These are phyloP conservation scores for Cephus runcator DNA, from an alignment of 2,888 invertebrate genomes.

Conservation along the genomic window DNA sequence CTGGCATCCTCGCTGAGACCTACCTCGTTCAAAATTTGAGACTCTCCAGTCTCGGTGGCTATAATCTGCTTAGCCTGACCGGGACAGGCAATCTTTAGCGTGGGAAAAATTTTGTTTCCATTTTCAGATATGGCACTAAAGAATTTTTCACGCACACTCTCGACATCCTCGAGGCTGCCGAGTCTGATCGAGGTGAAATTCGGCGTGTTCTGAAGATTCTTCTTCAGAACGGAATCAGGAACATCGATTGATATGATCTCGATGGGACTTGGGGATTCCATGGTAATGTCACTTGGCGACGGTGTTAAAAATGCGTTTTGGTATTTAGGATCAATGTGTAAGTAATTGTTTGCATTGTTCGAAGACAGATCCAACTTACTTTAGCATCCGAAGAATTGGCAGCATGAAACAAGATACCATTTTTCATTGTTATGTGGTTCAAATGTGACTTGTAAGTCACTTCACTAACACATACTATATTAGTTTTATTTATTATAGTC, in stretches of 20 bases:
- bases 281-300: constrained; percentile 69
- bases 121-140: constrained; percentile 51
- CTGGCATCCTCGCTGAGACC: constrained; percentile 31
- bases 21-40: constrained; percentile 57
- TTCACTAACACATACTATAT: neutral
- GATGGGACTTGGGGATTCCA: constrained; percentile 68
- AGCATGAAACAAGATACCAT: constrained; percentile 54
- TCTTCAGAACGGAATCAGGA: constrained; percentile 49
- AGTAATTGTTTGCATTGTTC: constrained; percentile 52
- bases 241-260: constrained; percentile 52
- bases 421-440: constrained; percentile 20
- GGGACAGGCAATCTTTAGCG: constrained; percentile 68
- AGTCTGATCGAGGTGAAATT: constrained; percentile 17
- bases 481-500: neutral
- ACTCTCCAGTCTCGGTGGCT: constrained; percentile 53
- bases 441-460: neutral
- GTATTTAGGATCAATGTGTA: constrained; percentile 53
- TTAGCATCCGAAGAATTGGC: constrained; percentile 47
- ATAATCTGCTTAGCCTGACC: constrained; percentile 82
- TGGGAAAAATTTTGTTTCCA: constrained; percentile 47
- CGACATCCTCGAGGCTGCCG: constrained; percentile 37
- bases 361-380: constrained; percentile 61
- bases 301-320: constrained; percentile 66
- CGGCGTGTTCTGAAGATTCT: constrained; percentile 44
- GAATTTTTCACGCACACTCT: constrained; percentile 54